These are phyloP conservation scores for Triops cancriformis DNA, from an alignment of 1,140 invertebrate species.

Conservation along the genomic window DNA sequence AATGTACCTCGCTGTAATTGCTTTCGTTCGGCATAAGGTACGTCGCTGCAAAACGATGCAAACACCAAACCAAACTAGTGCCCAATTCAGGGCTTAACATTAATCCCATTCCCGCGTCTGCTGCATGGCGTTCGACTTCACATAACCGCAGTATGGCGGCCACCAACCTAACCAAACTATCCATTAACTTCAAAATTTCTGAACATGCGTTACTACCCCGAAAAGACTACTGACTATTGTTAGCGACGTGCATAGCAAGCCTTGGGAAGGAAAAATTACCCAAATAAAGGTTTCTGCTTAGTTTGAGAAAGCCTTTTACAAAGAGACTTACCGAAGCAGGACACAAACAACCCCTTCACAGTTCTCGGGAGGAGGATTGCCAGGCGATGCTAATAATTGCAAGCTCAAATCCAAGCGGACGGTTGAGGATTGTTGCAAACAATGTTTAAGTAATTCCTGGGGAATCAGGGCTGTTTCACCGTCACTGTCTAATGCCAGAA, in stretches of 20 bases:
- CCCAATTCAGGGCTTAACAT: conserved; percentile 72
- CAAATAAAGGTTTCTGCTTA: not conserved
- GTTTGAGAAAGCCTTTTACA: not conserved
- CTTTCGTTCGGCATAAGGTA: conserved; percentile 61
- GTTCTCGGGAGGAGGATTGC: conserved; percentile 32
- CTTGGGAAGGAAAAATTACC: too few species aligned
- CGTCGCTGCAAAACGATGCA: conserved; percentile 62
- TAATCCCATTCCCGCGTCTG: conserved; percentile 50
- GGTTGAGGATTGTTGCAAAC: conserved; percentile 48
- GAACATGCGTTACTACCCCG: not conserved
- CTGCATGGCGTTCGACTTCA: conserved; percentile 56
- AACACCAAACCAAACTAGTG: conserved; percentile 68
- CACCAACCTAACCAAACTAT: conserved; percentile 51
- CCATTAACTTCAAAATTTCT: not conserved
- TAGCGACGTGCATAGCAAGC: not conserved
- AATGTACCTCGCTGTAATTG: conserved; percentile 22
- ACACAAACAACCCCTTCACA: conserved; percentile 21
- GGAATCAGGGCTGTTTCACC: conserved; percentile 71
- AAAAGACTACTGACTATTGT: not conserved
- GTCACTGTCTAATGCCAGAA: conserved; percentile 58
- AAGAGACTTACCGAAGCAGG: conserved; percentile 25
- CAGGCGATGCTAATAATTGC: conserved; percentile 47
- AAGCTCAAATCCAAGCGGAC: conserved; percentile 51
- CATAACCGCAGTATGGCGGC: conserved; percentile 56
- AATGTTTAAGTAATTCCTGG: conserved; percentile 60